These are phyloP conservation scores for Phalera bucephala DNA, from an alignment of 2,888 invertebrate genomes.

Conservation along the genomic window DNA sequence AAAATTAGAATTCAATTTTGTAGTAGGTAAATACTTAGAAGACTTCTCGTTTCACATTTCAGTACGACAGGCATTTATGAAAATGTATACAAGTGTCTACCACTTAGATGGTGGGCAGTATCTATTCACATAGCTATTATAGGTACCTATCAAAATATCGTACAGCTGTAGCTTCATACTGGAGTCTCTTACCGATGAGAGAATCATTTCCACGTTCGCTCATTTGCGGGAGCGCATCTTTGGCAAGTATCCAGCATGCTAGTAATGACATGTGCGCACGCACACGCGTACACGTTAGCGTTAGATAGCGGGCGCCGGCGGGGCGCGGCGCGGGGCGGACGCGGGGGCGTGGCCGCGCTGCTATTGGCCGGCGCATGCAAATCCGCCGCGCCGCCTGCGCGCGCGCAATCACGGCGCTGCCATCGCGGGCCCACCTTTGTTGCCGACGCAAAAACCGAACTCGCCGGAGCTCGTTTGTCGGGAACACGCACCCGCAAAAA, in stretches of 20 bases:
- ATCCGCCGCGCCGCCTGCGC: slow-evolving; percentile 61
- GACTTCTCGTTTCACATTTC: too few species aligned
- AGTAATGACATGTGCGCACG: slow-evolving; percentile 5
- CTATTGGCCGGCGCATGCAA: slow-evolving; percentile 71
- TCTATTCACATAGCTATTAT: too few species aligned
- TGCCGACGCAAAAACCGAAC: slow-evolving; percentile 51
- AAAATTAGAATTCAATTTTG: too few species aligned
- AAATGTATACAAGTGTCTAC: too few species aligned
- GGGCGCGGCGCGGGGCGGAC: slow-evolving; percentile 17
- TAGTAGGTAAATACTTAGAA: too few species aligned
- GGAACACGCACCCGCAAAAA: slow-evolving; percentile 65
- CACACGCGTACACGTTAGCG: slow-evolving; percentile 25
- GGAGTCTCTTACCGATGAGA: too few species aligned
- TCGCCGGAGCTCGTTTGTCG: slow-evolving; percentile 58
- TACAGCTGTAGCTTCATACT: not conserved
- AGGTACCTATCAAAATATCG: too few species aligned
- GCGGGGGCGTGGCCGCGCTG: slow-evolving; percentile 45
- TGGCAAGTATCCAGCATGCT: too few species aligned
- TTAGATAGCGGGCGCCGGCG: slow-evolving; percentile 26
- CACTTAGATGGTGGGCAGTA: too few species aligned
- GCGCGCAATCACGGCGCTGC: slow-evolving; percentile 53
- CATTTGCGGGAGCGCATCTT: not conserved
- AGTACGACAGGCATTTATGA: too few species aligned
- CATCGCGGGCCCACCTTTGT: slow-evolving; percentile 57
- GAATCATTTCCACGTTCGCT: too few species aligned